Evolutionary conservation across 2,797 vertebrate species (phyloP).

Genomic region (Gadopsis marmoratus): DNA sequence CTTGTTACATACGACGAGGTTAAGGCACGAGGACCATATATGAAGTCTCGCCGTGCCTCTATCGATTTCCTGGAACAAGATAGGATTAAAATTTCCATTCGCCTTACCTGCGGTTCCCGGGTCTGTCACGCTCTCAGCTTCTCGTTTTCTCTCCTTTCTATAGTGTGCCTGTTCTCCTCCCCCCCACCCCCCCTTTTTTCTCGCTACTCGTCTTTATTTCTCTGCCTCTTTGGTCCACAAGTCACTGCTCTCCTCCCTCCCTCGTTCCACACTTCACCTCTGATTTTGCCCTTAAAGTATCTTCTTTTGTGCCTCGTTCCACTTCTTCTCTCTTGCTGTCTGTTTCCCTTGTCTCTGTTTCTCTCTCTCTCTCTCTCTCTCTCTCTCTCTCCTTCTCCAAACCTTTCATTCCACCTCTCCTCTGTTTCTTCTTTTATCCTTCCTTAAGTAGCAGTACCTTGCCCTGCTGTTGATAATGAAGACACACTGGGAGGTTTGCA

Average conservation of each 20-base stretch:
- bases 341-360: background rate
- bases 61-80: background rate
- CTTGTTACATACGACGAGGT: background rate
- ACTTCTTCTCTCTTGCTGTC: background rate
- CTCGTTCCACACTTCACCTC: conserved; percentile 39
- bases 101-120: conserved; percentile 55
- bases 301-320: conserved; percentile 9
- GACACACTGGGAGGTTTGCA: conserved; percentile 58
- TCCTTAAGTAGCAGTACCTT: conserved; percentile 60
- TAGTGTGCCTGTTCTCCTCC: background rate
- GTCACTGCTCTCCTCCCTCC: conserved; percentile 22
- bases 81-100: background rate
- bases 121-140: conserved; percentile 22
- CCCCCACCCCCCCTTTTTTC: background rate
- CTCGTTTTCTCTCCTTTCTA: conserved; percentile 21
- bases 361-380: background rate
- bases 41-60: background rate
- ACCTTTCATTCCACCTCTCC: conserved; percentile 16
- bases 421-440: conserved; percentile 42
- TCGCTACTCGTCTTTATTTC: conserved; percentile 29
- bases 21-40: background rate
- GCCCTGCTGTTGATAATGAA: conserved; percentile 61
- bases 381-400: conserved; percentile 1
- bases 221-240: conserved; percentile 42
- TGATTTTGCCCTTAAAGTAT: conserved; percentile 1